A percentile compares a stretch with the other conserved stretches of the same genome.
Evolutionary conservation across 64 coral and sea anemone species (phyloP).

Genomic region (Montipora capricornis): DNA sequence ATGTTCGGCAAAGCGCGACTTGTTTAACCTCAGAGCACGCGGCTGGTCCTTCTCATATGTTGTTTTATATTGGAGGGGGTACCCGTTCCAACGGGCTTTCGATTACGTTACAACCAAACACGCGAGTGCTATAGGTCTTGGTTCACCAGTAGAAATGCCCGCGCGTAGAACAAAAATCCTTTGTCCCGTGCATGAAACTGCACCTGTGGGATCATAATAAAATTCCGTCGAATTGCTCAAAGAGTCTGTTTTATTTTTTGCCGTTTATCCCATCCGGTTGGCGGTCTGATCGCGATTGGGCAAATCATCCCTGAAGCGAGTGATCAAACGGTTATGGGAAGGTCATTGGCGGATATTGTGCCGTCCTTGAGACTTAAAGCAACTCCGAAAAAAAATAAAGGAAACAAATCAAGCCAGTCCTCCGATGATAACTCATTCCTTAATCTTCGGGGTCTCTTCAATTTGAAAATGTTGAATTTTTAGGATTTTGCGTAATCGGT

Average conservation of each 20-base stretch:
- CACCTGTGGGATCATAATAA: conserved; percentile 73
- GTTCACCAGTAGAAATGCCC: conserved; percentile 65
- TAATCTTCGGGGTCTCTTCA: too few relatives aligned
- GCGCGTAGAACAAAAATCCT: conserved; percentile 55
- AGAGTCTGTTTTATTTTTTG: neutral
- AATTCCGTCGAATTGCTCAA: conserved; percentile 54
- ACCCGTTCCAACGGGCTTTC: conserved; percentile 23
- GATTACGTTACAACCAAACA: conserved; percentile 57
- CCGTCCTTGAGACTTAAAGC: too few relatives aligned
- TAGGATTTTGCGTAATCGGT: too few relatives aligned
- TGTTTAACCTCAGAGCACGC: conserved; percentile 74
- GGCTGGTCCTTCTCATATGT: conserved; percentile 62
- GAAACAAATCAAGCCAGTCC: too few relatives aligned
- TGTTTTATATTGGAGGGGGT: conserved; percentile 27
- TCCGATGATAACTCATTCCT: too few relatives aligned
- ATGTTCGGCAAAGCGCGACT: conserved; percentile 21
- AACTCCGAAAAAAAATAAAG: too few relatives aligned
- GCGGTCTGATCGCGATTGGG: neutral
- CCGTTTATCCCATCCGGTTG: neutral
- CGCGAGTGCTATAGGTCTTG: conserved; percentile 66
- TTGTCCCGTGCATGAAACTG: conserved; percentile 74
- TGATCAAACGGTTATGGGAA: too few relatives aligned
- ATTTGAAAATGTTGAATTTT: too few relatives aligned
- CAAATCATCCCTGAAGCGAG: neutral
- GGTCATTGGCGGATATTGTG: too few relatives aligned